Evolutionary conservation across 1,140 invertebrate genomes (phyloP).

Genomic region (Drosophila sechellia): DNA sequence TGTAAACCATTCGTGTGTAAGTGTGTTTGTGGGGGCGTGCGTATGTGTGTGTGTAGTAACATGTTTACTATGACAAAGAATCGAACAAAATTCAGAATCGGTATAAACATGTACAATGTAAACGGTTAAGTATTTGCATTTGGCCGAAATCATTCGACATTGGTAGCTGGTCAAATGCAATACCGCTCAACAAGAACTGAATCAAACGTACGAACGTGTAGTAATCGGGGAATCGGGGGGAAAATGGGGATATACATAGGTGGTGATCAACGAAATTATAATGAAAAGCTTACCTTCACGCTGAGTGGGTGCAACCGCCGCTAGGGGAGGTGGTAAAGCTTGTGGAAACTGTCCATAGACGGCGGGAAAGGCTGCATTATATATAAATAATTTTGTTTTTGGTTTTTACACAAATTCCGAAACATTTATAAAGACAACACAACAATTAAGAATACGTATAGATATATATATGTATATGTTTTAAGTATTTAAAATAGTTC

Average conservation of each 20-base stretch:
- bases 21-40: neutral
- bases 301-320: slow-evolving; percentile 94
- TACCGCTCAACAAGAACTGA: slow-evolving; percentile 47
- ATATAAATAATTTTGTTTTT: slow-evolving; percentile 87
- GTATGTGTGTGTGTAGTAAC: slow-evolving; percentile 10
- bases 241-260: slow-evolving; percentile 6
- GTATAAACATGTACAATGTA: slow-evolving; percentile 34
- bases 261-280: slow-evolving; percentile 64
- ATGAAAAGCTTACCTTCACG: slow-evolving; percentile 94
- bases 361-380: slow-evolving; percentile 96
- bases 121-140: slow-evolving; percentile 38
- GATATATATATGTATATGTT: slow-evolving; percentile 38
- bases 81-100: slow-evolving; percentile 33
- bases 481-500: slow-evolving; percentile 44
- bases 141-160: slow-evolving; percentile 40
- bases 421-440: slow-evolving; percentile 84
- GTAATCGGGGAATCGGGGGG: neutral
- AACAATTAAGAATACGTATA: slow-evolving; percentile 76
- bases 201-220: slow-evolving; percentile 20
- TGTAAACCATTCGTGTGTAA: slow-evolving; percentile 11
- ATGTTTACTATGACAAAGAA: slow-evolving; percentile 42
- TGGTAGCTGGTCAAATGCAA: slow-evolving; percentile 54
- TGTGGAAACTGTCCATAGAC: slow-evolving; percentile 98
- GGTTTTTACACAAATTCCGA: slow-evolving; percentile 84
- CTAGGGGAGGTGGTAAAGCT: slow-evolving; percentile 95